Evolutionary conservation across 2,888 invertebrate species (phyloP).

Genomic region (Lydus trimaculatus): DNA sequence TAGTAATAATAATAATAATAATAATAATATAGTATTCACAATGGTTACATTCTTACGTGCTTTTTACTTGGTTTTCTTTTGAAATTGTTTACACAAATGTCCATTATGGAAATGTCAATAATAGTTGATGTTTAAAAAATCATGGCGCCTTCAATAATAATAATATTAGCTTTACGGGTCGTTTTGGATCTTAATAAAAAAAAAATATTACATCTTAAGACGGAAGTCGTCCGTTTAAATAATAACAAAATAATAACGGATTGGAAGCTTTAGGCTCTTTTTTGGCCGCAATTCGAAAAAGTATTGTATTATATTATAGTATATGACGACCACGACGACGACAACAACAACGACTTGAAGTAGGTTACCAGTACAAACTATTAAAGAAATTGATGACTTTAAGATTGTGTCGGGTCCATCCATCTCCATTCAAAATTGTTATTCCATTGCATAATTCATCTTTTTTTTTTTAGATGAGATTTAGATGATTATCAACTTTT

Average conservation of each 20-base stretch:
- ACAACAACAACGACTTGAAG: background rate
- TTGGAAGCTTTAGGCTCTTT: background rate
- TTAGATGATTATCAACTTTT: background rate
- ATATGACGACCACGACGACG: background rate
- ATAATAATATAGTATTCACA: background rate
- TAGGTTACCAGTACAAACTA: background rate
- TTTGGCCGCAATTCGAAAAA: slow-evolving; percentile 6
- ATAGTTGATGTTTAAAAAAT: background rate
- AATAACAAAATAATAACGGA: slow-evolving; percentile 3
- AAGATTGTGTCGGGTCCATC: background rate
- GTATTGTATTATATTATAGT: background rate
- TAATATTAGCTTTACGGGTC: background rate
- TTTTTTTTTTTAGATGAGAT: background rate
- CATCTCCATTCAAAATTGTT: background rate
- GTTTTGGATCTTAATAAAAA: background rate
- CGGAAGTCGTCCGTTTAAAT: slow-evolving; percentile 1
- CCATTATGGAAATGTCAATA: slow-evolving; percentile 15
- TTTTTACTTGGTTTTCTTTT: background rate
- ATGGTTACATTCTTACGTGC: slow-evolving; percentile 1
- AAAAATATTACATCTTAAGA: background rate
- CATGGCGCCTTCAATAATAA: background rate
- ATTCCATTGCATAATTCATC: background rate
- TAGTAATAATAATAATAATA: background rate
- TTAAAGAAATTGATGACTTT: slow-evolving; percentile 3
- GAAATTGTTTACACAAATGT: slow-evolving; percentile 11